Percentiles rank a stretch among this genome's conserved stretches.
Conservation (phyloP, 1,140 invertebrate genomes). For the Drosophila repleta region DNA sequence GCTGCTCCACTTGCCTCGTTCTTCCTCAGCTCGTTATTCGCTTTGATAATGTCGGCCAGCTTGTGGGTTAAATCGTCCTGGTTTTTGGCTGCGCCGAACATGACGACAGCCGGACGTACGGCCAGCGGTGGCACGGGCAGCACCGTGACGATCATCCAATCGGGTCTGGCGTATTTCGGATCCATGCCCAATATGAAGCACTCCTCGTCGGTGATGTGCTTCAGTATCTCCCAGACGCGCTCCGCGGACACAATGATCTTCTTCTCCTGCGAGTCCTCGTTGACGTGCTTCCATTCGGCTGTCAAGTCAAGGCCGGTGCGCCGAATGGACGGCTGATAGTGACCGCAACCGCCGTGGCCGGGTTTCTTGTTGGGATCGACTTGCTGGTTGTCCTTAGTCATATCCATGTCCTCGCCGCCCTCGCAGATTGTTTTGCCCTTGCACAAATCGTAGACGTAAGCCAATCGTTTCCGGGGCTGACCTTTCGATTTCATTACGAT, state of each 20-base stretch:
- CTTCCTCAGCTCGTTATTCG: constrained; percentile 97
- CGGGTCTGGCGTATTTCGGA: constrained; percentile 96
- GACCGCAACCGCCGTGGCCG: constrained; percentile 97
- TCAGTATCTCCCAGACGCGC: constrained; percentile 97
- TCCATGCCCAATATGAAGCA: constrained; percentile 98
- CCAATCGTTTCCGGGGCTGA: constrained; percentile 96
- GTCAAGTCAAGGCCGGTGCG: constrained; percentile 95
- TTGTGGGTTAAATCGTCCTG: constrained; percentile 99
- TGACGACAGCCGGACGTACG: constrained; percentile 98
- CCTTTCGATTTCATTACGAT: constrained; percentile 98
- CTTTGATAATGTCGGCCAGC: constrained; percentile 98
- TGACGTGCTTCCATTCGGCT: constrained; percentile 99
- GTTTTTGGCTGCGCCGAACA: constrained; percentile 99
- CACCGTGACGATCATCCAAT: constrained; percentile 99
- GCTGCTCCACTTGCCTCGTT: constrained; percentile 99
- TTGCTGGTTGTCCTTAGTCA: constrained; percentile 88
- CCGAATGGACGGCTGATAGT: constrained; percentile 97
- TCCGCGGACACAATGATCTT: constrained; percentile 97
- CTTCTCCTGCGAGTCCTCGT: constrained; percentile 98
- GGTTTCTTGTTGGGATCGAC: constrained; percentile 88
- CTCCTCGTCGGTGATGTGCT: constrained; percentile 98
- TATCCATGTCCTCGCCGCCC: constrained; percentile 98
- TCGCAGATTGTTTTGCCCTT: constrained; percentile 99
- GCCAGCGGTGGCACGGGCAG: constrained; percentile 98
- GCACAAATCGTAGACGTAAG: constrained; percentile 98